phyloP scores from a whole-genome alignment of 2,888 invertebrate genomes.

The Chloromyia formosa region DNA sequence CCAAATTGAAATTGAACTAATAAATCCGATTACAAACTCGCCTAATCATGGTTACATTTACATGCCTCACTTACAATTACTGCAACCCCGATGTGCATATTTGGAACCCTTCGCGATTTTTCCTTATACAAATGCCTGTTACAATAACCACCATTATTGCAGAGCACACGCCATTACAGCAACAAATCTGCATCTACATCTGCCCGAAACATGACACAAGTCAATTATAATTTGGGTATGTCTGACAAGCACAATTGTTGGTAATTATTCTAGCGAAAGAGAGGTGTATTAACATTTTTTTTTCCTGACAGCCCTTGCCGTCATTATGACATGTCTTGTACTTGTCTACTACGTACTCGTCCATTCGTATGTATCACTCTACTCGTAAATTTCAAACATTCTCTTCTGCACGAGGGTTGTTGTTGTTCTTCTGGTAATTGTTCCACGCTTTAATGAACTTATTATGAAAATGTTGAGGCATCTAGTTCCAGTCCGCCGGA shows the following conservation, averaged over 20 bases:
- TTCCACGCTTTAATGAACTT: conserved; percentile 36
- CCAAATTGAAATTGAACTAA: too few species aligned
- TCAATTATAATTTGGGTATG: conserved; percentile 26
- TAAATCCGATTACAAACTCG: too few species aligned
- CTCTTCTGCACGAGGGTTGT: neutral
- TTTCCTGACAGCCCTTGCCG: neutral
- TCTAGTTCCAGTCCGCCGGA: neutral
- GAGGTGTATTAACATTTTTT: conserved; percentile 6
- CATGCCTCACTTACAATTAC: too few species aligned
- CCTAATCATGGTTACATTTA: too few species aligned
- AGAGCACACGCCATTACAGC: too few species aligned
- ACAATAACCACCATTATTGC: too few species aligned
- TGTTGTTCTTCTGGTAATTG: conserved; percentile 11
- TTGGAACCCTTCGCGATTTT: too few species aligned
- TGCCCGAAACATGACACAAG: conserved; percentile 20
- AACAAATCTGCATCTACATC: neutral
- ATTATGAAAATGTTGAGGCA: conserved; percentile 16
- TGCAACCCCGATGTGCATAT: too few species aligned
- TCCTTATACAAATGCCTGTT: too few species aligned
- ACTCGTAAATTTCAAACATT: neutral
- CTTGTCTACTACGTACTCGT: neutral
- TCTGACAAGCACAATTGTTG: conserved; percentile 26
- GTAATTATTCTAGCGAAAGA: conserved; percentile 39
- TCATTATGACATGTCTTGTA: too few species aligned
- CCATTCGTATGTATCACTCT: neutral